Evolutionary conservation across 2,797 vertebrate genomes (phyloP).

Genomic region (Nothura maculosa): DNA sequence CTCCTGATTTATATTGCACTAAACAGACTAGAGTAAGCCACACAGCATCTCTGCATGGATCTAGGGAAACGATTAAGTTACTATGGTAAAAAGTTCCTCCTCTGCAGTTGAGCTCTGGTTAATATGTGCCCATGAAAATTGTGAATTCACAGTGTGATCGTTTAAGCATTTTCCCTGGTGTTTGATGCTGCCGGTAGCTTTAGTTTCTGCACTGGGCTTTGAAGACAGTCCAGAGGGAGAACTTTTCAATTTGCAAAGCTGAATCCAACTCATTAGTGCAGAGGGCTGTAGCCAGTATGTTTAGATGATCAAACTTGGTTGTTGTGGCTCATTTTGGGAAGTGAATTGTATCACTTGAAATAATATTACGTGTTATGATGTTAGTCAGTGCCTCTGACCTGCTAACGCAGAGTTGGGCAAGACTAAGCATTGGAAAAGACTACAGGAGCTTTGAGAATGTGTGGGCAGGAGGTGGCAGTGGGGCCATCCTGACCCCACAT

Average conservation of each 20-base stretch:
- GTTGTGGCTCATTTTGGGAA: background rate
- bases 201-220: background rate
- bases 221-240: background rate
- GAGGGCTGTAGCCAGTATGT: background rate
- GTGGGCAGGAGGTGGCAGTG: background rate
- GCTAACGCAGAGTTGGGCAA: no score
- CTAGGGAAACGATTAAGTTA: background rate
- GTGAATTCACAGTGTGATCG: no score
- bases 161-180: background rate
- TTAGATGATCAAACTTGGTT: background rate
- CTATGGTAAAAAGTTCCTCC: background rate
- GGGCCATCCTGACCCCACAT: background rate
- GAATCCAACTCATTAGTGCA: background rate
- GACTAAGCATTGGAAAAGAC: background rate
- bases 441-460: background rate
- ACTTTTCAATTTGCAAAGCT: background rate
- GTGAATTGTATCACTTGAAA: background rate
- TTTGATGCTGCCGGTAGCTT: background rate
- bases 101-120: background rate
- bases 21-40: background rate
- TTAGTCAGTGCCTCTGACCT: background rate
- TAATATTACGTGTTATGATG: background rate
- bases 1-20: background rate
- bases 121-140: background rate
- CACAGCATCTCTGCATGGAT: background rate